Percentiles rank a stretch among this genome's conserved stretches.
Conservation (phyloP, 2,113 vertebrate species). For the Chaetorhynchus papuensis region DNA sequence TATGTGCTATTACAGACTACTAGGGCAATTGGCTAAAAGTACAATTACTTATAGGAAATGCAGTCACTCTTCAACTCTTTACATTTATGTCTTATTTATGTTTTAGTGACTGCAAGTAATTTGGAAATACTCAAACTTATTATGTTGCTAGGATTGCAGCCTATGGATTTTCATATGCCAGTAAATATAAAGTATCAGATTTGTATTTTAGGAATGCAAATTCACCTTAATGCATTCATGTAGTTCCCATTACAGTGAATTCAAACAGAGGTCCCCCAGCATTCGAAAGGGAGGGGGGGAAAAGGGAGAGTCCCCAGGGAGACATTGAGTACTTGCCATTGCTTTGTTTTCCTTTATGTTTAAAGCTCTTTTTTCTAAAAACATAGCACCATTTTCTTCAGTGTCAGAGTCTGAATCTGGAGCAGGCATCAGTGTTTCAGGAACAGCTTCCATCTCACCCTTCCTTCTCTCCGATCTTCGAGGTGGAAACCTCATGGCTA, state of each 20-base stretch:
- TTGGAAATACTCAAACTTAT: background rate
- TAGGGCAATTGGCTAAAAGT: background rate
- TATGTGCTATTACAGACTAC: background rate
- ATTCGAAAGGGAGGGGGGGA: background rate
- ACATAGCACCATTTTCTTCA: slow-evolving; percentile 77
- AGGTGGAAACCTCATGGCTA: slow-evolving; percentile 85
- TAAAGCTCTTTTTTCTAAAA: slow-evolving; percentile 89
- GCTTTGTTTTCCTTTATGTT: slow-evolving; percentile 99
- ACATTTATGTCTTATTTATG: background rate
- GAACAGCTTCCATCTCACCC: slow-evolving; percentile 49
- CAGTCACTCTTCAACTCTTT: background rate
- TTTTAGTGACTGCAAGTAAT: background rate
- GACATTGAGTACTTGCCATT: slow-evolving; percentile 76
- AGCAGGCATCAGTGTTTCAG: slow-evolving; percentile 2
- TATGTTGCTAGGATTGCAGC: background rate
- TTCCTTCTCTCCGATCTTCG: slow-evolving; percentile 60
- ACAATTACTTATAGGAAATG: background rate
- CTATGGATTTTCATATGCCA: background rate
- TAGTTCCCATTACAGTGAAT: background rate
- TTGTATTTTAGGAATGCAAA: background rate
- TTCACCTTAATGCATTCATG: background rate
- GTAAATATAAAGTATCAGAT: background rate
- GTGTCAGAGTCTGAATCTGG: slow-evolving; percentile 61
- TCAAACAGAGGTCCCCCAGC: background rate
- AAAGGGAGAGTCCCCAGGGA: background rate